Evolutionary conservation across 2,888 invertebrate species (phyloP).

Genomic region (Eremobia ochroleuca): DNA sequence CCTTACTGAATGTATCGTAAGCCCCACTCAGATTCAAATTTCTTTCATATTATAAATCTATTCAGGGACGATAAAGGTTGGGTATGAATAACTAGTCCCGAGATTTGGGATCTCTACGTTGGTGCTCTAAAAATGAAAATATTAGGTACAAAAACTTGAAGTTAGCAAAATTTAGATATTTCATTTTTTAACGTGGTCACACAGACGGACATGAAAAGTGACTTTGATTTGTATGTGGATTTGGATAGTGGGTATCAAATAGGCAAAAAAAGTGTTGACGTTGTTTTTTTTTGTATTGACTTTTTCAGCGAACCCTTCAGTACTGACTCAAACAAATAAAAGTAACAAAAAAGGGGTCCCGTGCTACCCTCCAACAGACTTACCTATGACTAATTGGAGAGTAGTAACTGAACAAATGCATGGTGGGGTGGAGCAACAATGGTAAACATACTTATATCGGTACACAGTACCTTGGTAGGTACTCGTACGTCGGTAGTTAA

Average conservation of each 20-base stretch:
- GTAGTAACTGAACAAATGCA: constrained; percentile 10
- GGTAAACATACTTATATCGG: not conserved
- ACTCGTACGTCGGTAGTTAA: not conserved
- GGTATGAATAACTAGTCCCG: constrained; percentile 57
- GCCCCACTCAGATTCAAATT: constrained; percentile 40
- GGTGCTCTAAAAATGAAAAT: constrained; percentile 37
- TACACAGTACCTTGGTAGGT: not conserved
- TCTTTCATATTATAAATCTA: constrained; percentile 63
- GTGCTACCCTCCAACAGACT: constrained; percentile 2
- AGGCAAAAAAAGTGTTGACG: not conserved
- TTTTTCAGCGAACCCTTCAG: not conserved
- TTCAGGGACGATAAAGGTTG: constrained; percentile 57
- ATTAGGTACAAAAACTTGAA: constrained; percentile 25
- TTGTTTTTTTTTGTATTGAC: not conserved
- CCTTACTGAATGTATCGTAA: not conserved
- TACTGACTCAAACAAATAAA: constrained; percentile 12
- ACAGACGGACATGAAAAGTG: not conserved
- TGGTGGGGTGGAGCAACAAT: constrained; percentile 32
- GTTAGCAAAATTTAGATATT: not conserved
- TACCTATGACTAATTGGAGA: constrained; percentile 33
- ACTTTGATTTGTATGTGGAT: not conserved
- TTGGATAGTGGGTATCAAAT: not conserved
- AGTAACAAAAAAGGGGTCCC: not conserved
- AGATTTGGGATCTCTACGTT: constrained; percentile 41
- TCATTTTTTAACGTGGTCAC: not conserved